Conservation (phyloP, 2,113 vertebrate genomes). For the Myotis davidii region DNA sequence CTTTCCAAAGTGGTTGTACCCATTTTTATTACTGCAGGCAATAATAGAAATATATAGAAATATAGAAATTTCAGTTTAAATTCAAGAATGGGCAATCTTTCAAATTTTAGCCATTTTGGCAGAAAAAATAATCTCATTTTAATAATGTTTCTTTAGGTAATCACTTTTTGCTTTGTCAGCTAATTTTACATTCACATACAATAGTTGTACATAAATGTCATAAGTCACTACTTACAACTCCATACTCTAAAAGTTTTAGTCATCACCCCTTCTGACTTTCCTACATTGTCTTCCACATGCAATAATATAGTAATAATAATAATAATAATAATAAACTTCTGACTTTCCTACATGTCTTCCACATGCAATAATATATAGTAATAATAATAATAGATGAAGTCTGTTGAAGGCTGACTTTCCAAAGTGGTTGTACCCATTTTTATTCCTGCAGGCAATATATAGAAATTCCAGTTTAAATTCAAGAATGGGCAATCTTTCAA, state of each 20-base stretch:
- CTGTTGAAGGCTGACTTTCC: neutral
- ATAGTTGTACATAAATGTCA: neutral
- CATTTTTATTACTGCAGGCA: neutral
- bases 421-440: too few relatives aligned
- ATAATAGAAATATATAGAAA: too few relatives aligned
- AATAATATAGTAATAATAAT: neutral
- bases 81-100: neutral
- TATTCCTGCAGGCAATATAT: too few relatives aligned
- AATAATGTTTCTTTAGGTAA: neutral
- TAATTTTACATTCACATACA: neutral
- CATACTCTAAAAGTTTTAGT: neutral
- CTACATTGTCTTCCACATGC: neutral
- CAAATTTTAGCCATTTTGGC: neutral
- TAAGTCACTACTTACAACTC: neutral
- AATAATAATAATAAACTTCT: neutral
- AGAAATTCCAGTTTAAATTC: too few relatives aligned
- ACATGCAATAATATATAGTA: neutral
- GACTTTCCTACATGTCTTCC: neutral
- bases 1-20: neutral
- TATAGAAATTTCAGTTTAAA: neutral
- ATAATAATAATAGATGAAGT: neutral
- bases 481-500: too few relatives aligned
- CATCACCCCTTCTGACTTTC: neutral
- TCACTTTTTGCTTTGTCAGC: neutral
- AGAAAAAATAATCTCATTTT: slow-evolving; percentile 23